phyloP scores from a whole-genome alignment of 1,140 invertebrate species.

The Samia ricini region DNA sequence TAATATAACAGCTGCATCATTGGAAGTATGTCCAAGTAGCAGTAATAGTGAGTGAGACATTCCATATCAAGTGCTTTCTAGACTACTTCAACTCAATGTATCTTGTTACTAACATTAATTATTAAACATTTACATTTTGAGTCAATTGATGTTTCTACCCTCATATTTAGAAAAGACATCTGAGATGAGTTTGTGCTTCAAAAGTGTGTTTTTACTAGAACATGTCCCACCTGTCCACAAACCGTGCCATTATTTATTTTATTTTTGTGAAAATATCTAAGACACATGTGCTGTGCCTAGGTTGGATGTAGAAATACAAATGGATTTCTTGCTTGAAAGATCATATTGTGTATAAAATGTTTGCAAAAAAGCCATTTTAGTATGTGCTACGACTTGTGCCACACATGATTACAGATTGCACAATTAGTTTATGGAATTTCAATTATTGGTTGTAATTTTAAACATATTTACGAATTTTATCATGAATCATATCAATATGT shows the following conservation, averaged over 20 bases:
- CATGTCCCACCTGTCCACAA: neutral
- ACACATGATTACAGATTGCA: too few relatives aligned
- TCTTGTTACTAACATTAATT: slow-evolving; percentile 4
- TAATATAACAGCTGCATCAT: slow-evolving; percentile 63
- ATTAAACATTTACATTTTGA: neutral
- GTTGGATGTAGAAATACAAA: neutral
- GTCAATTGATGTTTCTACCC: neutral
- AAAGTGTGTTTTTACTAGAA: neutral
- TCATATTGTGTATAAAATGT: too few relatives aligned
- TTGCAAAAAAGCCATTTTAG: too few relatives aligned
- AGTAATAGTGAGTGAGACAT: slow-evolving; percentile 70
- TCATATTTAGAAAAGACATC: neutral
- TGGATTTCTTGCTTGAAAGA: too few relatives aligned
- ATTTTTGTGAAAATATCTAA: neutral
- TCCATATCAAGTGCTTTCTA: slow-evolving; percentile 64
- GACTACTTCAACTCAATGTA: slow-evolving; percentile 17
- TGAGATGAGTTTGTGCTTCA: neutral
- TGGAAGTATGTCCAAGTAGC: slow-evolving; percentile 53
- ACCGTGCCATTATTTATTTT: neutral
- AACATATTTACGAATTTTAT: too few relatives aligned
- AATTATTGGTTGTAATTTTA: too few relatives aligned
- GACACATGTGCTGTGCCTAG: neutral
- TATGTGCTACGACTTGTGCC: too few relatives aligned
- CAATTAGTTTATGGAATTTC: too few relatives aligned
- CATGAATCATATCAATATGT: neutral